phyloP scores from a whole-genome alignment of 2,888 invertebrate species.

The Adela reaumurella region DNA sequence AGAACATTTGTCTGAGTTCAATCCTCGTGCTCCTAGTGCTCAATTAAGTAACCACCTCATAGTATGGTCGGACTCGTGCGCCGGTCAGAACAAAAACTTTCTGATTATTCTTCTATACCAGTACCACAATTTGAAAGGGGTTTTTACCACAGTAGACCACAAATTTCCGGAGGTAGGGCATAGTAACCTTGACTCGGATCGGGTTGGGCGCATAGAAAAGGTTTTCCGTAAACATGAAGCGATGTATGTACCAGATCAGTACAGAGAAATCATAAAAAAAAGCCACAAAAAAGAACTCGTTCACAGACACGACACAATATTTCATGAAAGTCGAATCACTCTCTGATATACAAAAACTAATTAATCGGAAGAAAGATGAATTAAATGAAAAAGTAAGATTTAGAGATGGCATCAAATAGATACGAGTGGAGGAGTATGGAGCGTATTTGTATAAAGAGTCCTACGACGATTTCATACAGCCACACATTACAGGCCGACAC shows the following conservation, averaged over 20 bases:
- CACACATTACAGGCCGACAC: too few species aligned
- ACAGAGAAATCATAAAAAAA: constrained; percentile 16
- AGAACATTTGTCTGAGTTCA: constrained; percentile 10
- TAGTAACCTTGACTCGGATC: constrained; percentile 15
- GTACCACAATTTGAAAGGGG: constrained; percentile 10
- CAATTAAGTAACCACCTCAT: too few species aligned
- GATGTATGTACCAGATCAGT: constrained; percentile 16
- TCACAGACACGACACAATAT: constrained; percentile 14
- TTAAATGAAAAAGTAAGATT: constrained; percentile 13
- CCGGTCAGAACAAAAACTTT: too few species aligned
- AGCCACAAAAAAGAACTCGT: constrained; percentile 13
- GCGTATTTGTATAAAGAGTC: too few species aligned
- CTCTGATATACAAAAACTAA: constrained; percentile 8
- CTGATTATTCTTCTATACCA: too few species aligned
- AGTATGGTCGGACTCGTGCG: too few species aligned
- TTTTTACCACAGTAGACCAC: constrained; percentile 18
- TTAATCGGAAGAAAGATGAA: constrained; percentile 13
- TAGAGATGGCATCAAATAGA: constrained; percentile 16
- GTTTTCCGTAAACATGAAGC: constrained; percentile 17
- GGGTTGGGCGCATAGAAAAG: constrained; percentile 20
- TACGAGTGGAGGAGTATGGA: constrained; percentile 15
- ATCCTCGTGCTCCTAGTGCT: constrained; percentile 4
- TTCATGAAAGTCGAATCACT: constrained; percentile 12
- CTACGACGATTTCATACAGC: too few species aligned
- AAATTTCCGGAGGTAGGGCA: constrained; percentile 22